A percentile compares a stretch with the other conserved stretches of the same genome.
These are phyloP conservation scores for Synodontis membranacea DNA, from an alignment of 2,113 vertebrate genomes.

Conservation along the genomic window DNA sequence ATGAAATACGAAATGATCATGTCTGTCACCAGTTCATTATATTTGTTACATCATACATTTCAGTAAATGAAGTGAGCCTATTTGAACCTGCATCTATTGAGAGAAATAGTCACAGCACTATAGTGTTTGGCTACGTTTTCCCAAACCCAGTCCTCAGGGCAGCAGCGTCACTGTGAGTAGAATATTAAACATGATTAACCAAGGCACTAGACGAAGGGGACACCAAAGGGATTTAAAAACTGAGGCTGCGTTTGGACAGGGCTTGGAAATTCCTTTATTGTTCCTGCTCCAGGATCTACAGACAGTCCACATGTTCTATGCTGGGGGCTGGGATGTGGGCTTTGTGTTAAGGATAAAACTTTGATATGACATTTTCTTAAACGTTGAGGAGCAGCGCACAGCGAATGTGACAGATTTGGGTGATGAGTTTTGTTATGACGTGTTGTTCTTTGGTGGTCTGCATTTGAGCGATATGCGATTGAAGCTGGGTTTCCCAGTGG, in stretches of 20 bases:
- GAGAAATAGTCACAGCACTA: neutral
- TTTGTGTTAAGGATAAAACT: neutral
- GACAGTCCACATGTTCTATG: neutral
- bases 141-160: neutral
- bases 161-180: neutral
- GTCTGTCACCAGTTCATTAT: neutral
- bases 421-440: neutral
- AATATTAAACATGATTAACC: neutral
- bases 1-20: neutral
- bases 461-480: too few species aligned
- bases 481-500: too few species aligned
- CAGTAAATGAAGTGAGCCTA: neutral
- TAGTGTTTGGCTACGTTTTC: neutral
- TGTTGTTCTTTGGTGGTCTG: neutral
- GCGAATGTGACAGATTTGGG: neutral
- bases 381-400: neutral
- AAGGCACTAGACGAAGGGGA: neutral
- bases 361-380: neutral
- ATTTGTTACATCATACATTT: neutral
- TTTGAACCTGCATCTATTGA: neutral
- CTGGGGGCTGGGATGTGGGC: neutral
- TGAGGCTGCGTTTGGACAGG: neutral
- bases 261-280: neutral
- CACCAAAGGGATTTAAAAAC: neutral
- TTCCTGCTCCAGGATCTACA: neutral